Evolutionary conservation across 2,888 invertebrate species (phyloP).

Genomic region (Pseudococcus longispinus): DNA sequence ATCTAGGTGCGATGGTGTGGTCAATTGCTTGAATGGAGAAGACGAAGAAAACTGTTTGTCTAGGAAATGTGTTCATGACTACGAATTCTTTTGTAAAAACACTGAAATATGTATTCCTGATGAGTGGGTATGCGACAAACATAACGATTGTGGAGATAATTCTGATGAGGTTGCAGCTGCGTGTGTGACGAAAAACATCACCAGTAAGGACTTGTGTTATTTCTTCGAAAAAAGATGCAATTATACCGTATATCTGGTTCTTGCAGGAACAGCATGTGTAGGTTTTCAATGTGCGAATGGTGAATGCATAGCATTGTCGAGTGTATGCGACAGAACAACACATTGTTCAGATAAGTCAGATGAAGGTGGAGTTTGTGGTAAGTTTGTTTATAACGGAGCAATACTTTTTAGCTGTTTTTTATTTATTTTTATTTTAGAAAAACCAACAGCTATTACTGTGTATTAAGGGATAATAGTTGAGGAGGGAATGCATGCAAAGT

Average conservation of each 20-base stretch:
- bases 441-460: too few species aligned
- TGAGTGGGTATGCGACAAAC: slow-evolving; percentile 69
- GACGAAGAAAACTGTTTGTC: slow-evolving; percentile 72
- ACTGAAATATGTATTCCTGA: slow-evolving; percentile 69
- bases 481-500: too few species aligned
- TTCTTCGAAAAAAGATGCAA: neutral
- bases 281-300: slow-evolving; percentile 67
- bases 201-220: neutral
- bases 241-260: neutral
- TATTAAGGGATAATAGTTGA: too few species aligned
- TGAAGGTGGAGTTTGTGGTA: slow-evolving; percentile 70
- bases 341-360: slow-evolving; percentile 77
- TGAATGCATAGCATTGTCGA: slow-evolving; percentile 70
- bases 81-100: slow-evolving; percentile 59
- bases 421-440: too few species aligned
- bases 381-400: too few species aligned
- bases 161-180: slow-evolving; percentile 71
- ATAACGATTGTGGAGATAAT: slow-evolving; percentile 74
- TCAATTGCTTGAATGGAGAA: slow-evolving; percentile 76
- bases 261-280: slow-evolving; percentile 50
- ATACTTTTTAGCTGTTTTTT: too few species aligned
- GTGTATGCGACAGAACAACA: slow-evolving; percentile 70
- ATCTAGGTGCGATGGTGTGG: slow-evolving; percentile 70
- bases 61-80: slow-evolving; percentile 63
- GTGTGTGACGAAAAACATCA: slow-evolving; percentile 41